phyloP scores from a whole-genome alignment of 2,797 vertebrate genomes.

The Lophius americanus region DNA sequence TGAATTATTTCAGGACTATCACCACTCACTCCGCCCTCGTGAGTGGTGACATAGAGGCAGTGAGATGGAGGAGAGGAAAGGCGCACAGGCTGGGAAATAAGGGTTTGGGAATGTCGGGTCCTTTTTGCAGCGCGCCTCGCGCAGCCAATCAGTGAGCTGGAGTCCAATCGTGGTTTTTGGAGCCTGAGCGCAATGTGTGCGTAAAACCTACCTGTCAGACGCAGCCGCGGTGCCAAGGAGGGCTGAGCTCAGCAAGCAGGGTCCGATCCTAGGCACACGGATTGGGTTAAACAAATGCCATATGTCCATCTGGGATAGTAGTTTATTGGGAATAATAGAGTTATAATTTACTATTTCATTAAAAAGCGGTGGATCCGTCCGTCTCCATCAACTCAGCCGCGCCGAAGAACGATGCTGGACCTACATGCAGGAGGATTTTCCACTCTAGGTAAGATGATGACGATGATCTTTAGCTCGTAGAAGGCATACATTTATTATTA shows the following conservation, averaged over 20 bases:
- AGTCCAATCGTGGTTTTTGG: conserved; percentile 47
- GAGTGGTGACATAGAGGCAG: too few relatives aligned
- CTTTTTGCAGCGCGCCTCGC: conserved; percentile 37
- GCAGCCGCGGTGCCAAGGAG: conserved; percentile 54
- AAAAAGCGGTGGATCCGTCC: conserved; percentile 39
- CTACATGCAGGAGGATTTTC: conserved; percentile 58
- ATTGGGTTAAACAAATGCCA: conserved; percentile 40
- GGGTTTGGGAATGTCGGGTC: conserved; percentile 45
- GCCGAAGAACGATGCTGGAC: conserved; percentile 68
- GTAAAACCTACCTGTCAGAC: conserved; percentile 70
- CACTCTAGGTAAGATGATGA: conserved; percentile 65
- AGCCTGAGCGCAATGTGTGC: conserved; percentile 60
- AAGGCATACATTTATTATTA: not conserved
- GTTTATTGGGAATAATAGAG: conserved; percentile 34
- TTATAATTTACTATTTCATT: conserved; percentile 46
- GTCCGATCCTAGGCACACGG: conserved; percentile 22
- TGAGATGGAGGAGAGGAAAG: not conserved
- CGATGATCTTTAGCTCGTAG: not conserved
- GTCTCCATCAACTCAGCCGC: conserved; percentile 57
- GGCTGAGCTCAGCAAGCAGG: conserved; percentile 36
- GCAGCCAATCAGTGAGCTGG: conserved; percentile 56
- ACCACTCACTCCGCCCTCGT: not conserved
- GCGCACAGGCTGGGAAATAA: conserved; percentile 13
- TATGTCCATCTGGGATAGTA: conserved; percentile 20
- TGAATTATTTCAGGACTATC: conserved; percentile 13